Conservation (phyloP, 2,797 vertebrate genomes). For the Pyrocephalus nanus region DNA sequence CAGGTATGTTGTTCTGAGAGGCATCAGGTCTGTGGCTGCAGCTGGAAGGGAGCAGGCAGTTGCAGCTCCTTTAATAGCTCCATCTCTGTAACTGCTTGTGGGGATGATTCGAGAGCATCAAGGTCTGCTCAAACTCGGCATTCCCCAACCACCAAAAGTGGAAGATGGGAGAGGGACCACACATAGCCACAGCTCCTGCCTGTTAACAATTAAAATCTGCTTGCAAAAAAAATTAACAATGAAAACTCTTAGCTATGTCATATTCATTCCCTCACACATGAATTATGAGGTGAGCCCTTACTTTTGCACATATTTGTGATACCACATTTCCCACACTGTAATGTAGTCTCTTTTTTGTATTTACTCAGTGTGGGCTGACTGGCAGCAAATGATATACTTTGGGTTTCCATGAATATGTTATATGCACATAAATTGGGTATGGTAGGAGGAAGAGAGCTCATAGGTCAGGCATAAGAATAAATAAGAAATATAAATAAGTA, state of each 20-base stretch:
- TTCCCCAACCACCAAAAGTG: background rate
- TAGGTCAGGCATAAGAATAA: background rate
- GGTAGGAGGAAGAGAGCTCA: background rate
- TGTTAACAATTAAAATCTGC: conserved; percentile 58
- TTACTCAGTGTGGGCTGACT: background rate
- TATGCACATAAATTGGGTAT: background rate
- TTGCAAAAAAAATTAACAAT: conserved; percentile 44
- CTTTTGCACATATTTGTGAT: conserved; percentile 23
- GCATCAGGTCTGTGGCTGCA: background rate
- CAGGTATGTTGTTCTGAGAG: background rate
- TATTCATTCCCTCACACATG: conserved; percentile 6
- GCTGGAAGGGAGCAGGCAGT: background rate
- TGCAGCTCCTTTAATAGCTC: background rate
- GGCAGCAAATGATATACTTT: background rate
- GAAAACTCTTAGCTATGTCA: conserved; percentile 25
- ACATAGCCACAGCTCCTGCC: conserved; percentile 37
- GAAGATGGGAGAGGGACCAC: conserved; percentile 57
- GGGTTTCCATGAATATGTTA: background rate
- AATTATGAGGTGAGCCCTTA: conserved; percentile 42
- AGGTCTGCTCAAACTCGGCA: background rate
- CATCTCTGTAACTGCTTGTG: background rate
- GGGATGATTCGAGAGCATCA: background rate
- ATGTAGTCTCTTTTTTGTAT: background rate
- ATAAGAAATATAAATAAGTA: background rate
- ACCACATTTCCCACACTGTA: conserved; percentile 10